A percentile compares a stretch with the other conserved stretches of the same genome.
Evolutionary conservation across 2,797 vertebrate species (phyloP).

Genomic region (Cynopterus sphinx): DNA sequence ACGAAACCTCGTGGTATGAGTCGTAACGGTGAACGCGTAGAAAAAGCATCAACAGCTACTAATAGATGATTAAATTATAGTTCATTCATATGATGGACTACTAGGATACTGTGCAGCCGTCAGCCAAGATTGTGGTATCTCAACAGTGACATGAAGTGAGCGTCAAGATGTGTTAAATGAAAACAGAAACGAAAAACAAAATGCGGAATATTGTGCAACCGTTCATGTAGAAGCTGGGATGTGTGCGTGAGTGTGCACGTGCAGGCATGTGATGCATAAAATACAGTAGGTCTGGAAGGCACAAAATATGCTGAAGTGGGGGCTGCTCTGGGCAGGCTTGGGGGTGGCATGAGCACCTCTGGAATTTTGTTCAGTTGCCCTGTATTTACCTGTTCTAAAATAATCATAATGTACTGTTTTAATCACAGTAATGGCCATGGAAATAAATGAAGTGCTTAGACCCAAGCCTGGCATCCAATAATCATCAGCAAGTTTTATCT

Average conservation of each 20-base stretch:
- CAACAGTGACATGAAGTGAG: not conserved
- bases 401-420: not conserved
- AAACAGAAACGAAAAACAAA: not conserved
- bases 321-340: not conserved
- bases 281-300: not conserved
- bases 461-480: not conserved
- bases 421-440: not conserved
- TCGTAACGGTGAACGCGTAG: not conserved
- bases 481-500: not conserved
- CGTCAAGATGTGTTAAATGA: not conserved
- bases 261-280: not conserved
- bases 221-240: not conserved
- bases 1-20: not conserved
- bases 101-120: not conserved
- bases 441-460: not conserved
- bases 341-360: no score
- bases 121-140: not conserved
- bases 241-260: not conserved
- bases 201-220: not conserved
- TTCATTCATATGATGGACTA: not conserved
- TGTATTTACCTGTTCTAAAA: not conserved
- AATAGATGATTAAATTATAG: not conserved
- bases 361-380: not conserved
- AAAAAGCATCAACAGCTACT: not conserved
- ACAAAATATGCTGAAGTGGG: accelerated